phyloP scores from a whole-genome alignment of 2,888 invertebrate species.

The Salticus scenicus region DNA sequence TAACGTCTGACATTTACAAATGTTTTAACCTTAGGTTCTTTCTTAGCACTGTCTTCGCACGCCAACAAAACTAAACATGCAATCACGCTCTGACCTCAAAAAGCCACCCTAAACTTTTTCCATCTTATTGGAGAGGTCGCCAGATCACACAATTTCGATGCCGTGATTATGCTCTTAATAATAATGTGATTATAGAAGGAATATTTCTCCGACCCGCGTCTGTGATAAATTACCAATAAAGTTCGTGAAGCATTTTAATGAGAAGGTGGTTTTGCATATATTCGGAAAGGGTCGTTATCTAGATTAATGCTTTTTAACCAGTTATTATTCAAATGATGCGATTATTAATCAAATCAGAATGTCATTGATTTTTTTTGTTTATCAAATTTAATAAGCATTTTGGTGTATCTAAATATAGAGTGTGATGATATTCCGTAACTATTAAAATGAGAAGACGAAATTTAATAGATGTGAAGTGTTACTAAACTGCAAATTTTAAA shows the following conservation, averaged over 20 bases:
- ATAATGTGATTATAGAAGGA: slow-evolving; percentile 30
- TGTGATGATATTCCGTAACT: no score
- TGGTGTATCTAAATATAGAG: no score
- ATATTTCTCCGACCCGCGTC: background rate
- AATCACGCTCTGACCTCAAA: slow-evolving; percentile 22
- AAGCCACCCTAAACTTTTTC: background rate
- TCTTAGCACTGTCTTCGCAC: background rate
- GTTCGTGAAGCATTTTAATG: slow-evolving; percentile 26
- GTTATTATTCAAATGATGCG: slow-evolving; percentile 2
- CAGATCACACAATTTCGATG: slow-evolving; percentile 31
- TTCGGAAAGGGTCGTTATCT: background rate
- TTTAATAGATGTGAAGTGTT: no score
- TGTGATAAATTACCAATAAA: slow-evolving; percentile 22
- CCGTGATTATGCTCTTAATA: slow-evolving; percentile 29
- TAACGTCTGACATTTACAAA: slow-evolving; percentile 3
- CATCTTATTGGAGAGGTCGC: slow-evolving; percentile 31
- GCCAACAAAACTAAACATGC: background rate
- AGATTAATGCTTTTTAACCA: slow-evolving; percentile 1
- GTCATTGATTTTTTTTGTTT: background rate
- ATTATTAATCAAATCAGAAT: background rate
- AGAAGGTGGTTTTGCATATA: background rate
- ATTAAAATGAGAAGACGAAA: no score
- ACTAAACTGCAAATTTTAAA: no score
- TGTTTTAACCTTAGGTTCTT: background rate
- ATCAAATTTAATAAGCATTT: no score